Conservation (phyloP, 1,140 invertebrate species). For the Apis florea region DNA sequence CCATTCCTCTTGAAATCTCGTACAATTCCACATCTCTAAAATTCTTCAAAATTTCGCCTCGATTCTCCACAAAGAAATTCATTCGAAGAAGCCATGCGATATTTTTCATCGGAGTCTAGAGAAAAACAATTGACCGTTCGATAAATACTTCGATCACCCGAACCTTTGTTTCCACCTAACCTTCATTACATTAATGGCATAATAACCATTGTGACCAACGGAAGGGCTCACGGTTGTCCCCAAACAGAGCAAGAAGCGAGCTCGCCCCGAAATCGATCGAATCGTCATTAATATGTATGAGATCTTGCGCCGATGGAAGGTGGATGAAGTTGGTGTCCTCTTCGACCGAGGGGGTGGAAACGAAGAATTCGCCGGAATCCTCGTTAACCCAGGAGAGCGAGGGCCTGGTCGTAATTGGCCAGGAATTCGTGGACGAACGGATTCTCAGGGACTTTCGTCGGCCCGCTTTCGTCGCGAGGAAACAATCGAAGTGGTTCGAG, state of each 20-base stretch:
- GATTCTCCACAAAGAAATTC: too few relatives aligned
- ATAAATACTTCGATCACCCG: background rate
- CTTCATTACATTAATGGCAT: constrained; percentile 79
- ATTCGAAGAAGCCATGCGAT: too few relatives aligned
- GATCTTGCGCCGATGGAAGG: constrained; percentile 62
- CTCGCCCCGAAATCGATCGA: constrained; percentile 70
- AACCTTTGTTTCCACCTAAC: constrained; percentile 67
- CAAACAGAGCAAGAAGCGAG: constrained; percentile 69
- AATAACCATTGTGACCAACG: constrained; percentile 75
- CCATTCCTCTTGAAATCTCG: too few relatives aligned
- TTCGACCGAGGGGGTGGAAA: too few relatives aligned
- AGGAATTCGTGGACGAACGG: constrained; percentile 56
- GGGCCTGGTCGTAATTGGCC: constrained; percentile 57
- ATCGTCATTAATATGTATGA: constrained; percentile 78
- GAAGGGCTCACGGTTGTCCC: constrained; percentile 73
- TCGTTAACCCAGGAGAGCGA: constrained; percentile 25
- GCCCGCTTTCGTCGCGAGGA: constrained; percentile 8
- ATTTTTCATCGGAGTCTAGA: too few relatives aligned
- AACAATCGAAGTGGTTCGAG: constrained; percentile 24
- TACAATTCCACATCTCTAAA: too few relatives aligned
- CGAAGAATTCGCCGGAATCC: constrained; percentile 45
- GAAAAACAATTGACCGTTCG: too few relatives aligned
- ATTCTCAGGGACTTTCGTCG: constrained; percentile 47
- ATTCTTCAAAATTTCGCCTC: too few relatives aligned
- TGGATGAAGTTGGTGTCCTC: background rate